Evolutionary conservation across 2,797 vertebrate genomes (phyloP).

Genomic region (Anableps anableps): DNA sequence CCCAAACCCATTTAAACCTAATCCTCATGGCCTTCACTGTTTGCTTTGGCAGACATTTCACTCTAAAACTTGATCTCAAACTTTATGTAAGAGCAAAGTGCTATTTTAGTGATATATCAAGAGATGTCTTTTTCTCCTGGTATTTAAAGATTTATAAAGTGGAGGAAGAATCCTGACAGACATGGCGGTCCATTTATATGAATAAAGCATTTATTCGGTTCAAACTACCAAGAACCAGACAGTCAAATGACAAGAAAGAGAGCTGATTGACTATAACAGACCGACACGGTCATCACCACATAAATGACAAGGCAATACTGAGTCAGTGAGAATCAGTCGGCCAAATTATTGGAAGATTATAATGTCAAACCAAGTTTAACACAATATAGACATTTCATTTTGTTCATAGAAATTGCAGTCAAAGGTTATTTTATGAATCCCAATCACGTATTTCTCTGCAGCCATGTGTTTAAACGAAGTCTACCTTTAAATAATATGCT

Average conservation of each 20-base stretch:
- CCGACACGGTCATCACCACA: conserved; percentile 27
- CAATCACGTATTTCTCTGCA: conserved; percentile 12
- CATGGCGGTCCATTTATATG: conserved; percentile 32
- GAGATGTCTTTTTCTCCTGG: conserved; percentile 16
- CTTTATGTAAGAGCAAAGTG: conserved; percentile 38
- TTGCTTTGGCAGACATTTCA: conserved; percentile 43
- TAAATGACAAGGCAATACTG: conserved; percentile 53
- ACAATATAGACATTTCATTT: conserved; percentile 43
- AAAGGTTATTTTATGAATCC: conserved; percentile 31
- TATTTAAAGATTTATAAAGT: conserved; percentile 30
- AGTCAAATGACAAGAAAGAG: conserved; percentile 40
- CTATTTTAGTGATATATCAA: conserved; percentile 21
- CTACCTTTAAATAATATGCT: neutral
- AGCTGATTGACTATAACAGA: conserved; percentile 56
- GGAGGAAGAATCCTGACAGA: conserved; percentile 49
- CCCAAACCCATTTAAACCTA: conserved; percentile 60
- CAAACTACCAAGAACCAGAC: conserved; percentile 45
- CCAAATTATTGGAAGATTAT: conserved; percentile 67
- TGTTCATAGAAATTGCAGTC: conserved; percentile 35
- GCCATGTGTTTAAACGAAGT: conserved; percentile 3
- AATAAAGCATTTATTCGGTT: conserved; percentile 57
- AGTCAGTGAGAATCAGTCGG: conserved; percentile 51
- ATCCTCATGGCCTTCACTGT: conserved; percentile 65
- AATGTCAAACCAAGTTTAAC: conserved; percentile 50
- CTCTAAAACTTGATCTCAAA: conserved; percentile 32